Evolutionary conservation across 2,113 vertebrate genomes (phyloP).

Genomic region (Empidonax alnorum): DNA sequence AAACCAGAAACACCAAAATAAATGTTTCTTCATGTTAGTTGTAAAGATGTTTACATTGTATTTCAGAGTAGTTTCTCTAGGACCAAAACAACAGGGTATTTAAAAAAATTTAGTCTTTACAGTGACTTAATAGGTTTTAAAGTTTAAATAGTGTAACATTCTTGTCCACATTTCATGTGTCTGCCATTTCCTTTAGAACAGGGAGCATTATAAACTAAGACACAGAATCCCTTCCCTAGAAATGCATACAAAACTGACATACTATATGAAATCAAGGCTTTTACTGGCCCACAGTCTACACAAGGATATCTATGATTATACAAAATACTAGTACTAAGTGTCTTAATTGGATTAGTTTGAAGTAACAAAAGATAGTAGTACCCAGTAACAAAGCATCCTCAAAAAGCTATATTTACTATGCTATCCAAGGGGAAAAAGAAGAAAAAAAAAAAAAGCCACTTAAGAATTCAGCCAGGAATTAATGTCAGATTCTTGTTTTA

Average conservation of each 20-base stretch:
- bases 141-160: conserved; percentile 25
- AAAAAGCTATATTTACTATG: neutral
- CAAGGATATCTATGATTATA: conserved; percentile 1
- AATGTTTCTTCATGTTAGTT: neutral
- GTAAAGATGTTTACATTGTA: neutral
- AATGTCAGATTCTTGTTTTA: neutral
- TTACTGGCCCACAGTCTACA: neutral
- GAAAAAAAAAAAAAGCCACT: neutral
- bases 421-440: neutral
- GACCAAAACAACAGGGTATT: conserved; percentile 17
- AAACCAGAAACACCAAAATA: neutral
- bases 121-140: conserved; percentile 56
- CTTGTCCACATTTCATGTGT: neutral
- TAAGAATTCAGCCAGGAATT: neutral
- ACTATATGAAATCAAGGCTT: neutral
- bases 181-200: neutral
- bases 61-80: neutral
- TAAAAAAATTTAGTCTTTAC: conserved; percentile 28
- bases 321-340: conserved; percentile 46
- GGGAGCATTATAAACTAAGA: conserved; percentile 7
- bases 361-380: neutral
- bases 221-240: neutral
- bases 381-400: neutral
- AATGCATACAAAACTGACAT: neutral
- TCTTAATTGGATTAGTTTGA: conserved; percentile 27